Percentiles rank a stretch among this genome's conserved stretches.
phyloP scores from a whole-genome alignment of 1,140 invertebrate species.

The Drosophila lacertosa region DNA sequence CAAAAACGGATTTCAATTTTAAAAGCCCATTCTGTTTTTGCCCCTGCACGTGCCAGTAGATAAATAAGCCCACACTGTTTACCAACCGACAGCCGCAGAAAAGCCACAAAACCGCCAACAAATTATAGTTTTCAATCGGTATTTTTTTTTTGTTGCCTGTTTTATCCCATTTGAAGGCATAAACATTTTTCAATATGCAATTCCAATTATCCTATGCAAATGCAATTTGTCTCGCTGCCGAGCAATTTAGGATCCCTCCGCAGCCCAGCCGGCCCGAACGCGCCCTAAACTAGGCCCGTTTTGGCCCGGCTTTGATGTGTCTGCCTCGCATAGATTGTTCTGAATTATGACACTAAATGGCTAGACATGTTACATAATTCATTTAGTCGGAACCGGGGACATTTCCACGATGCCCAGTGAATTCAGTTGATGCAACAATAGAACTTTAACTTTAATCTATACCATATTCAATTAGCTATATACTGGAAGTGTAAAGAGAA shows the following conservation, averaged over 20 bases:
- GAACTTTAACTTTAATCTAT: constrained; percentile 18
- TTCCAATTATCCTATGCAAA: constrained; percentile 81
- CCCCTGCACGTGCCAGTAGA: constrained; percentile 7
- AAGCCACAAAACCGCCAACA: constrained; percentile 48
- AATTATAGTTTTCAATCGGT: constrained; percentile 73
- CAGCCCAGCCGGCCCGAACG: constrained; percentile 1
- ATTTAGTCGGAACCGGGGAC: constrained; percentile 61
- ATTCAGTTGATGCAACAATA: constrained; percentile 25
- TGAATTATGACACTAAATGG: constrained; percentile 82
- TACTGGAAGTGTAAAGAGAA: background rate
- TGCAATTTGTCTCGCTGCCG: constrained; percentile 76
- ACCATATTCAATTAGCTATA: constrained; percentile 64
- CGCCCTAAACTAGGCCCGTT: constrained; percentile 36
- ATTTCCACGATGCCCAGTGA: constrained; percentile 51
- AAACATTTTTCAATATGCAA: constrained; percentile 52
- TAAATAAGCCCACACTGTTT: constrained; percentile 35
- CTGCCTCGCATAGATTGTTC: constrained; percentile 72
- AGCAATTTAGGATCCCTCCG: constrained; percentile 61
- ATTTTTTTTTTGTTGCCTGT: constrained; percentile 16
- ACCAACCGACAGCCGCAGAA: constrained; percentile 11
- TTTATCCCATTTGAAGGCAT: constrained; percentile 28
- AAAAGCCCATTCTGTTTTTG: constrained; percentile 3
- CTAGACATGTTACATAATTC: constrained; percentile 82
- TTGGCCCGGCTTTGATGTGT: constrained; percentile 53
- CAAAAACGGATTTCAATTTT: constrained; percentile 10